Base-by-base conservation (phyloP, 1,140 invertebrate species). In the Delia radicum region DNA sequence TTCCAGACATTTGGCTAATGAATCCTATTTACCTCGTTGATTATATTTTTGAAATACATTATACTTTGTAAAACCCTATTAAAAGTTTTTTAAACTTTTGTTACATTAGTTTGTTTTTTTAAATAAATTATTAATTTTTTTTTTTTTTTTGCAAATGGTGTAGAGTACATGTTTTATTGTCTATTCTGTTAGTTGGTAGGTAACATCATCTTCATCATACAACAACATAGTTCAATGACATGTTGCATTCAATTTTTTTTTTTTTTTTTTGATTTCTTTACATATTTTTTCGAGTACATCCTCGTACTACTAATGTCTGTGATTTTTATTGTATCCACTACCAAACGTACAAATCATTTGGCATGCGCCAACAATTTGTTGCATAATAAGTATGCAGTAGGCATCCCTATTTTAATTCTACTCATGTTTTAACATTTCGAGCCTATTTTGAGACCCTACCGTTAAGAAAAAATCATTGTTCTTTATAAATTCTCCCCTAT, bases 281-380 rank as follows among this genome's bases (percentile, higher is more conserved):
- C 7, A 10, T 33, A 10, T 3, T 10, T 5, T 42, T 13, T 42
- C 37, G 37, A 42, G 37, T 3, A 24, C 10, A 55, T 55, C 48
- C 48, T 55, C 48, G 48, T 55, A 55, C 48, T 55, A 55, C 21
- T 55, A 55, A 55, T 55, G 48, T 55, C 48, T 55, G 48, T 21
- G 48, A 55, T 55, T 24, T n/a, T 55, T 18, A 21, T 55, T 21
- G 13, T 37, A 10, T 55, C 18, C 48, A 55, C 48, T 55, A 55
- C n/a, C 18, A 31, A 28, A 18, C 63, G 63, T 67, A 67, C 31
- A 67, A 67, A 67, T 67, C 63, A 67, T 67, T 67, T 67, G 63
- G 28, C 63, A 67, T 67, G 63, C 63, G 63, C 63, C 63, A 67
- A 15, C 3, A 2, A 31, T n/a, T 3, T 31, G 63, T 67, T 67